Conservation (phyloP, 37 sponge, comb jelly and placozoan genomes). For the Petrosia ficiformis region DNA sequence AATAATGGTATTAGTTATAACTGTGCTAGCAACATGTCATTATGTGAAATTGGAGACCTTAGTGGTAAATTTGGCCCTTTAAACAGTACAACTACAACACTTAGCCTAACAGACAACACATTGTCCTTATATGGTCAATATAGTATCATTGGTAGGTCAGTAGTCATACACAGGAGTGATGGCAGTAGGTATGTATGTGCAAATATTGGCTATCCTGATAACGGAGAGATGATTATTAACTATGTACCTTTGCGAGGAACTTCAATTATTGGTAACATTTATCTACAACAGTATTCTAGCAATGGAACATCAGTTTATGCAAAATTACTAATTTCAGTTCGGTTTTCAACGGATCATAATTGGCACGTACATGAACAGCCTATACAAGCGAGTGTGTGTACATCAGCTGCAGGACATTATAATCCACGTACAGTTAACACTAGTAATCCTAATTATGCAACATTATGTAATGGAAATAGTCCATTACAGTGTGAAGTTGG, state of each 20-base stretch:
- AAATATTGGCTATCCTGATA: constrained; percentile 51
- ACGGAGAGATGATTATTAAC: background rate
- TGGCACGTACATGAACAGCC: constrained; percentile 57
- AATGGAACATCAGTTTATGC: constrained; percentile 25
- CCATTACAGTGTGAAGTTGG: constrained; percentile 62
- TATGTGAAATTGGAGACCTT: constrained; percentile 71
- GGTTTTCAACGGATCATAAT: constrained; percentile 39
- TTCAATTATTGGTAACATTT: constrained; percentile 40
- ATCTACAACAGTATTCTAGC: constrained; percentile 20
- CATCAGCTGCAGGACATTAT: constrained; percentile 24
- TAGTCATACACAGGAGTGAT: constrained; percentile 47
- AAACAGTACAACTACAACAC: background rate
- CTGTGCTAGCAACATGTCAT: constrained; percentile 5
- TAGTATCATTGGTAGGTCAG: constrained; percentile 66
- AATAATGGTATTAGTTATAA: constrained; percentile 11
- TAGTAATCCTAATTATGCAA: background rate
- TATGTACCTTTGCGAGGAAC: constrained; percentile 48
- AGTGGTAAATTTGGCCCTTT: constrained; percentile 63
- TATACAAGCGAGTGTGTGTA: constrained; percentile 16
- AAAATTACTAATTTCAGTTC: constrained; percentile 7
- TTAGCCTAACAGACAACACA: background rate
- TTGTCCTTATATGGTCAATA: constrained; percentile 41
- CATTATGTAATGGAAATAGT: constrained; percentile 13
- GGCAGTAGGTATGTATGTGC: constrained; percentile 49
- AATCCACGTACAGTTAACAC: constrained; percentile 27